Base-by-base conservation (phyloP, 1,140 invertebrate species). In the Caenorhabditis tropicalis region DNA sequence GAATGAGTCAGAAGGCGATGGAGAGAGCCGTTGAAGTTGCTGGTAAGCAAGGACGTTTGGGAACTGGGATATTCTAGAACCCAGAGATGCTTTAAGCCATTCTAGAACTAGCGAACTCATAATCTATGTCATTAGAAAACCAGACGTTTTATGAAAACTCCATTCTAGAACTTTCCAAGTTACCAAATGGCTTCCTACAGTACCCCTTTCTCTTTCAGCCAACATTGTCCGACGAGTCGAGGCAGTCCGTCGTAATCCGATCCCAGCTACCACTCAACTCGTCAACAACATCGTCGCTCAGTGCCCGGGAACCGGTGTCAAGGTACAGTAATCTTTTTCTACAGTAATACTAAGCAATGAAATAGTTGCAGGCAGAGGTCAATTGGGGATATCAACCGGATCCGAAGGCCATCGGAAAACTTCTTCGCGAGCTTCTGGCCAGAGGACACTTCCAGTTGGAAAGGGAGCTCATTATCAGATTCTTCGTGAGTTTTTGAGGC, bases 281-380 rank as follows among this genome's bases (percentile, higher is more conserved):
- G 19, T 84, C 27, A 84, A 84, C 49, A 79, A 84, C 29, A 43
- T 84, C 31, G 60, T 84, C 21, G 82, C 82, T 27, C 82, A 84
- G 43, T 36, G 65, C 9, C 4, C 31, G 4, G 82, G 70, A 27
- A 43, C 49, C 7, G 36, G 49, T 16, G 70, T 84, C 48, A 74
- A 79, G 49, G 82, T 83, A 74, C 1, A 24, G 24, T 56, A 51
- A n/a, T n/a, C n/a, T n/a, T 51, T 16, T 19, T 51, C 12, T 51
- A 51, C 15, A 51, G 15, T 19, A 5, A 58, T 24, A 58, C 29
- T 74, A 33, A 74, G 4, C 15, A 74, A 74, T 74, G 3, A 43
- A 46, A 65, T n/a, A 65, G 58, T 65, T 74, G n/a, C 65, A 74
- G 65, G 65, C 65, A 5, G 65, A 74, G n/a, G 16, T n/a, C 5